Percentiles rank a stretch among this genome's conserved stretches.
Conservation (phyloP, 2,113 vertebrate genomes). For the Brachyistius frenatus region DNA sequence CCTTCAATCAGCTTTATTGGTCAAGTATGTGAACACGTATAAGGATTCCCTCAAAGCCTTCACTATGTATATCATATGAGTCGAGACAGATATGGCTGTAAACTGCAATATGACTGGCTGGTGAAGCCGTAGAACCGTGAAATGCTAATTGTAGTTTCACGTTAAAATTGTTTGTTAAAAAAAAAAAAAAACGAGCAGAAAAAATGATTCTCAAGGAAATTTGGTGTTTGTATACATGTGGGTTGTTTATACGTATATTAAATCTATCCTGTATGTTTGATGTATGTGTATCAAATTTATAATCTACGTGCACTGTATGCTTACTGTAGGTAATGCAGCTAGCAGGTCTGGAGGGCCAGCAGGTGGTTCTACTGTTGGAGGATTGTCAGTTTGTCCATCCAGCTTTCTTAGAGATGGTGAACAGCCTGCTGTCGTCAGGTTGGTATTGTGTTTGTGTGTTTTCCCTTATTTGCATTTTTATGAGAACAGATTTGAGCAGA, state of each 20-base stretch:
- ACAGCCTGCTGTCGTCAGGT: constrained; percentile 97
- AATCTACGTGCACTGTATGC: constrained; percentile 9
- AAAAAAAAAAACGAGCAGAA: background rate
- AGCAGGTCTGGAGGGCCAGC: constrained; percentile 92
- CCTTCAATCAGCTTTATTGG: too few species aligned
- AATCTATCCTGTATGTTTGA: background rate
- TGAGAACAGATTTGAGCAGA: background rate
- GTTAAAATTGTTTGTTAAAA: background rate
- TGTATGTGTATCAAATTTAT: background rate
- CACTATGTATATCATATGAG: too few species aligned
- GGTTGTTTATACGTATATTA: background rate
- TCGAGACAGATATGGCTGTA: too few species aligned
- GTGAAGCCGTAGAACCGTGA: too few species aligned
- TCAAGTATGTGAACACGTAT: too few species aligned
- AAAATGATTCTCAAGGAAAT: background rate
- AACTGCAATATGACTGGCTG: too few species aligned
- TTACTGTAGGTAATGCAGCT: constrained; percentile 90
- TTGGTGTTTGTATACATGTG: background rate
- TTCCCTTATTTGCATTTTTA: background rate
- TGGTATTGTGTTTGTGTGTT: constrained; percentile 21
- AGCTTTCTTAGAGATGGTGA: constrained; percentile 96
- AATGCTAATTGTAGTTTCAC: background rate
- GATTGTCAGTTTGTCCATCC: constrained; percentile 95
- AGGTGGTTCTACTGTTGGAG: constrained; percentile 93
- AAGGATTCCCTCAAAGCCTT: too few species aligned